phyloP scores from a whole-genome alignment of 2,113 vertebrate species.

The Galemys pyrenaicus region DNA sequence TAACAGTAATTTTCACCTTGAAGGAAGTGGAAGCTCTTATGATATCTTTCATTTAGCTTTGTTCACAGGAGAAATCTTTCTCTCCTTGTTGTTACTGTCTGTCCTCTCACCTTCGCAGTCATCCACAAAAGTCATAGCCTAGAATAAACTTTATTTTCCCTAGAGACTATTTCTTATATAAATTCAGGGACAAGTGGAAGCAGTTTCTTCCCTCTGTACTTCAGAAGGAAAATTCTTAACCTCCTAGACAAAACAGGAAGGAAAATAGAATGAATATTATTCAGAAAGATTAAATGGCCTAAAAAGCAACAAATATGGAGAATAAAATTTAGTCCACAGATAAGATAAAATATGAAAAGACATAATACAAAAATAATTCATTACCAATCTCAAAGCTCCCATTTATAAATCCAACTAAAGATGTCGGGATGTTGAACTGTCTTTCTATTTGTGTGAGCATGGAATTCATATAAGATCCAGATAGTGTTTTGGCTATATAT shows the following conservation, averaged over 20 bases:
- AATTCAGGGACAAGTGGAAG: not conserved
- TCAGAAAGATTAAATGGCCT: not conserved
- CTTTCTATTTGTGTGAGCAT: constrained; percentile 90
- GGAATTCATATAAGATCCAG: constrained; percentile 87
- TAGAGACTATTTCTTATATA: not conserved
- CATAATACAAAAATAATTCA: constrained; percentile 41
- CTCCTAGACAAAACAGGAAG: not conserved
- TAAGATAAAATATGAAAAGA: constrained; percentile 29
- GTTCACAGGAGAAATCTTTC: not conserved
- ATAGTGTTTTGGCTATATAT: constrained; percentile 86
- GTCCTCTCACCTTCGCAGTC: not conserved
- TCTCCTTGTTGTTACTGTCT: not conserved
- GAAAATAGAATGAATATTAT: not conserved
- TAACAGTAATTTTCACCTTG: not conserved
- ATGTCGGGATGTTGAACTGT: constrained; percentile 88
- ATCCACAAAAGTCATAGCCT: not conserved
- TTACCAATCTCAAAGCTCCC: constrained; percentile 92
- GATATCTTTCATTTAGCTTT: not conserved
- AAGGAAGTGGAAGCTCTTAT: not conserved
- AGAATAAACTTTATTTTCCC: not conserved
- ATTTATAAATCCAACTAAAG: constrained; percentile 87
- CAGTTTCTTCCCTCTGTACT: not conserved
- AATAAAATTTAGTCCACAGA: constrained; percentile 35
- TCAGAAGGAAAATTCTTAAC: not conserved
- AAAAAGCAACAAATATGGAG: not conserved